Conservation (phyloP, 2,797 vertebrate genomes). For the Dipus sagitta region DNA sequence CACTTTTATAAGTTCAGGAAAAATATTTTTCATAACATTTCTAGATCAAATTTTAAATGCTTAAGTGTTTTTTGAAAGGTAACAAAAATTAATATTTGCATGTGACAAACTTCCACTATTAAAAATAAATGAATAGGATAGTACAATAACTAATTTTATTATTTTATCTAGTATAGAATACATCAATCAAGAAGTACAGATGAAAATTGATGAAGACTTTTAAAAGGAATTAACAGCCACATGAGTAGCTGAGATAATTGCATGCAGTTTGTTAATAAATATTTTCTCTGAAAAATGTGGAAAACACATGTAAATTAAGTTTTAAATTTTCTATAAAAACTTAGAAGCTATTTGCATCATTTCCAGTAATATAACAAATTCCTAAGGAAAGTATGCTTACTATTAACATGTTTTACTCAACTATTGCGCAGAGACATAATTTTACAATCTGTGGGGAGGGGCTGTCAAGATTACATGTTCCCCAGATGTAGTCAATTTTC, state of each 20-base stretch:
- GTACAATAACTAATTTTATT: background rate
- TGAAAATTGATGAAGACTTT: slow-evolving; percentile 32
- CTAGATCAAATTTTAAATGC: background rate
- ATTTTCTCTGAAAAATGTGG: slow-evolving; percentile 66
- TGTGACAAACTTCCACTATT: background rate
- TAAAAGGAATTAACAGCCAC: slow-evolving; percentile 39
- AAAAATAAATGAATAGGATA: background rate
- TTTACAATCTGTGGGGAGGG: slow-evolving; percentile 45
- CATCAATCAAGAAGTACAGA: background rate
- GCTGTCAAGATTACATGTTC: background rate
- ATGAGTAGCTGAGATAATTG: slow-evolving; percentile 52
- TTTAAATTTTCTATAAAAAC: slow-evolving; percentile 56
- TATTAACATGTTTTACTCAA: slow-evolving; percentile 65
- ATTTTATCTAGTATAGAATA: background rate
- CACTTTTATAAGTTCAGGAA: background rate
- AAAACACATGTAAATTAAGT: slow-evolving; percentile 42
- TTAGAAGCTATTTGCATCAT: slow-evolving; percentile 62
- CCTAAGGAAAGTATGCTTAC: slow-evolving; percentile 57
- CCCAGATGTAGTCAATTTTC: slow-evolving; percentile 50
- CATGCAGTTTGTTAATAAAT: slow-evolving; percentile 23
- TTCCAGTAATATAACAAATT: slow-evolving; percentile 71
- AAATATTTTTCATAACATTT: background rate
- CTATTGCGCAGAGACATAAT: slow-evolving; percentile 3
- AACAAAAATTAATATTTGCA: slow-evolving; percentile 8
- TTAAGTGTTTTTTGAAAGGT: slow-evolving; percentile 28